These are phyloP conservation scores for Forbesichthys agassizii DNA, from an alignment of 2,113 vertebrate species.

Conservation along the genomic window DNA sequence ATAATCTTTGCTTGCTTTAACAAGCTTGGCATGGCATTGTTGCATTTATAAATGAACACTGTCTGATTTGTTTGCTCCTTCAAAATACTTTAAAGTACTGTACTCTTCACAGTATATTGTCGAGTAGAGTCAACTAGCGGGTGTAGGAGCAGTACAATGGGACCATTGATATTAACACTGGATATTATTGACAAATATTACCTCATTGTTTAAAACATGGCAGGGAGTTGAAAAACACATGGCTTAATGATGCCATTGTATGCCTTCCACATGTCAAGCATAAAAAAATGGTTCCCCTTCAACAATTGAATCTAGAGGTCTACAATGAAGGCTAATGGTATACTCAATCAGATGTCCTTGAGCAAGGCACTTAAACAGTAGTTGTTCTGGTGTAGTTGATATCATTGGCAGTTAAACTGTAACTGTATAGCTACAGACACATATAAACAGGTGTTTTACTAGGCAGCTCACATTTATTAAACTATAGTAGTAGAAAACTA, in stretches of 20 bases:
- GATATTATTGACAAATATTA: conserved; percentile 6
- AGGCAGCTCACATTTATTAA: no score
- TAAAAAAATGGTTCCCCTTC: no score
- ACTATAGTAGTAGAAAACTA: no score
- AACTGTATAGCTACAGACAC: no score
- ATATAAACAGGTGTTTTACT: no score
- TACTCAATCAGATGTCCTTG: background rate
- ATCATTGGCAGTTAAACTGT: no score
- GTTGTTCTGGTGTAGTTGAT: no score
- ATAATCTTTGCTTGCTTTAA: conserved; percentile 7
- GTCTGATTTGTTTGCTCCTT: conserved; percentile 23
- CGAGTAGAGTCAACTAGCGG: conserved; percentile 16
- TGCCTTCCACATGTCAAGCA: no score
- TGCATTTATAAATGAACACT: conserved; percentile 51
- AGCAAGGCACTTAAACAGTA: background rate
- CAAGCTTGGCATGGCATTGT: conserved; percentile 33
- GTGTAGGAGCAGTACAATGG: conserved; percentile 7
- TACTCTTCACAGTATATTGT: background rate
- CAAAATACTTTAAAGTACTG: no score
- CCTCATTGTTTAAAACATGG: conserved; percentile 9
- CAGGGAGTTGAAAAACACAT: background rate
- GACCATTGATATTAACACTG: conserved; percentile 5
- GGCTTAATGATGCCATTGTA: no score
- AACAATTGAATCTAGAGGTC: no score
- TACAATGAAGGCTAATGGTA: background rate